A percentile compares a stretch with the other conserved stretches of the same genome.
Evolutionary conservation across 2,797 vertebrate genomes (phyloP).

Genomic region (Steatocranus sp.): DNA sequence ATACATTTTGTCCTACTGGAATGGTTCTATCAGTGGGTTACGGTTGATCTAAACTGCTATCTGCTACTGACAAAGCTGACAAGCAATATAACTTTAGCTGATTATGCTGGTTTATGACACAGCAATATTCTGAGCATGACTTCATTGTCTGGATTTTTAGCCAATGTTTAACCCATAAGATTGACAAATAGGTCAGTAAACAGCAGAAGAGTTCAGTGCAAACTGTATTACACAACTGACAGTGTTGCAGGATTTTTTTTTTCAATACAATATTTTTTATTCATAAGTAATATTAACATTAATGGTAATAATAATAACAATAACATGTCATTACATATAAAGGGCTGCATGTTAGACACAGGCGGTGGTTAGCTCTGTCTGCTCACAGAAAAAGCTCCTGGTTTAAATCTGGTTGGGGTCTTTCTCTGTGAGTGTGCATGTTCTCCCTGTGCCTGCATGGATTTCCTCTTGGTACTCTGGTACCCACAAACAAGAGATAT

Average conservation of each 20-base stretch:
- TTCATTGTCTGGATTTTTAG: slow-evolving; percentile 66
- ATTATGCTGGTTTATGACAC: slow-evolving; percentile 27
- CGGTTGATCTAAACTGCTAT: slow-evolving; percentile 15
- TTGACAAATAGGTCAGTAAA: slow-evolving; percentile 33
- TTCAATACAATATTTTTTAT: neutral
- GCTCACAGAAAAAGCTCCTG: neutral
- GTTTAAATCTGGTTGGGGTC: neutral
- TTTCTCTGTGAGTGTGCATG: neutral
- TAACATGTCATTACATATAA: neutral
- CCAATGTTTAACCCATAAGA: slow-evolving; percentile 40
- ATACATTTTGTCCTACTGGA: neutral
- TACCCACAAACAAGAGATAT: neutral
- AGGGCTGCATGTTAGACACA: neutral
- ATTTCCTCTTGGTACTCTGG: neutral
- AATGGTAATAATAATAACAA: neutral
- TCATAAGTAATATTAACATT: neutral
- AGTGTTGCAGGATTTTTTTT: neutral
- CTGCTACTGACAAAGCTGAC: slow-evolving; percentile 35
- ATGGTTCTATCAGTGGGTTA: neutral
- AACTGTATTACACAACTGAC: neutral
- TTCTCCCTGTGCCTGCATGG: neutral
- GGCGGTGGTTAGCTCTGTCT: neutral
- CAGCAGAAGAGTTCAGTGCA: neutral
- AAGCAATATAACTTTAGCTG: slow-evolving; percentile 15
- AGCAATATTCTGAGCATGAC: slow-evolving; percentile 29